Conservation (phyloP, 2,888 invertebrate genomes). For the Archaeoteleia sp. region DNA sequence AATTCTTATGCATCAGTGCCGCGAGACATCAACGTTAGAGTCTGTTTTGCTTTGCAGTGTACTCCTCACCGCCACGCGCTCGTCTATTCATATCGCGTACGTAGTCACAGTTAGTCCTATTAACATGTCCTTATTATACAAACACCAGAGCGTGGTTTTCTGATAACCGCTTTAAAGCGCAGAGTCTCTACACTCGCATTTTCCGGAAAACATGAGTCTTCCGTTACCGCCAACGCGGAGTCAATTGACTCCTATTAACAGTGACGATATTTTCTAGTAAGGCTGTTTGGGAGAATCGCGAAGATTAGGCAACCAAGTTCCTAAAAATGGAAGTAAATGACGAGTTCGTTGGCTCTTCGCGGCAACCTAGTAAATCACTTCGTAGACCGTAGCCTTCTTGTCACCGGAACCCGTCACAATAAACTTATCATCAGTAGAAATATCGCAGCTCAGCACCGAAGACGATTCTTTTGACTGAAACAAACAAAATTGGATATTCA, state of each 20-base stretch:
- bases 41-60: neutral
- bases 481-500: neutral
- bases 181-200: slow-evolving; percentile 16
- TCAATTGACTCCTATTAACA: slow-evolving; percentile 23
- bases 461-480: slow-evolving; percentile 95
- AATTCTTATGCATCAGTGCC: neutral
- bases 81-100: slow-evolving; percentile 27
- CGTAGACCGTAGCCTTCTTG: slow-evolving; percentile 98
- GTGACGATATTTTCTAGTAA: slow-evolving; percentile 39
- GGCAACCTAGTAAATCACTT: slow-evolving; percentile 86
- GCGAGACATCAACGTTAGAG: neutral
- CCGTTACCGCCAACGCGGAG: neutral
- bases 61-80: slow-evolving; percentile 25
- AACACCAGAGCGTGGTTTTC: slow-evolving; percentile 56
- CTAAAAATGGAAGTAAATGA: slow-evolving; percentile 31
- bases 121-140: slow-evolving; percentile 64
- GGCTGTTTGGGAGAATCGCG: slow-evolving; percentile 34
- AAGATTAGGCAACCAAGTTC: slow-evolving; percentile 13
- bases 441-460: slow-evolving; percentile 98
- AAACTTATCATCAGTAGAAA: slow-evolving; percentile 97
- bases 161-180: slow-evolving; percentile 11
- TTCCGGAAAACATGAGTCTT: slow-evolving; percentile 25
- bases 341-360: slow-evolving; percentile 4
- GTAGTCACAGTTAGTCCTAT: slow-evolving; percentile 55
- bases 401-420: slow-evolving; percentile 99